These are phyloP conservation scores for Caenorhabditis brenneri DNA, from an alignment of 1,140 invertebrate genomes.

Conservation along the genomic window DNA sequence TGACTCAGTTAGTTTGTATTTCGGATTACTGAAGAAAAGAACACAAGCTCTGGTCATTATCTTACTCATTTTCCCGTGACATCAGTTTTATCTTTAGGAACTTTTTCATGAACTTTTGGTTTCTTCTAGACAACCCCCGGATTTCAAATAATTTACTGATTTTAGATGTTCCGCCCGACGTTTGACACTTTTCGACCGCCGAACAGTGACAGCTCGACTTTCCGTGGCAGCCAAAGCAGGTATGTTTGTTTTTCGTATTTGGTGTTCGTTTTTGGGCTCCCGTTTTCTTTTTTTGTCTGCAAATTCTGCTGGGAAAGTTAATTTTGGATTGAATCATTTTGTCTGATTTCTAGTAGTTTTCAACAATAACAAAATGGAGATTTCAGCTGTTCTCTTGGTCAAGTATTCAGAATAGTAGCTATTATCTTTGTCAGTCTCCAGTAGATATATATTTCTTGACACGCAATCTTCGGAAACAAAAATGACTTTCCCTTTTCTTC, in stretches of 20 bases:
- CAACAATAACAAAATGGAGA: background rate
- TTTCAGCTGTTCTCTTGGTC: background rate
- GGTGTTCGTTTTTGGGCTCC: background rate
- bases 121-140: background rate
- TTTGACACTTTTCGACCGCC: conserved; percentile 39
- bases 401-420: background rate
- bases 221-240: conserved; percentile 34
- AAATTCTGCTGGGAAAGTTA: background rate
- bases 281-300: background rate
- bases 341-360: background rate
- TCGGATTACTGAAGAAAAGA: no score
- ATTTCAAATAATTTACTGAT: background rate
- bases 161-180: conserved; percentile 35
- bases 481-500: no score
- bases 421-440: background rate
- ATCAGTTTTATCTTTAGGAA: no score
- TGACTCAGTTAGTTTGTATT: no score
- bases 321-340: background rate
- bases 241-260: conserved; percentile 8
- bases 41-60: no score
- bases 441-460: background rate
- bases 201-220: conserved; percentile 43
- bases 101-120: background rate
- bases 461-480: no score
- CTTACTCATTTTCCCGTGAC: no score